Percentiles rank a stretch among this genome's conserved stretches.
Conservation (phyloP, 2,888 invertebrate genomes). For the Melanostoma scalare region DNA sequence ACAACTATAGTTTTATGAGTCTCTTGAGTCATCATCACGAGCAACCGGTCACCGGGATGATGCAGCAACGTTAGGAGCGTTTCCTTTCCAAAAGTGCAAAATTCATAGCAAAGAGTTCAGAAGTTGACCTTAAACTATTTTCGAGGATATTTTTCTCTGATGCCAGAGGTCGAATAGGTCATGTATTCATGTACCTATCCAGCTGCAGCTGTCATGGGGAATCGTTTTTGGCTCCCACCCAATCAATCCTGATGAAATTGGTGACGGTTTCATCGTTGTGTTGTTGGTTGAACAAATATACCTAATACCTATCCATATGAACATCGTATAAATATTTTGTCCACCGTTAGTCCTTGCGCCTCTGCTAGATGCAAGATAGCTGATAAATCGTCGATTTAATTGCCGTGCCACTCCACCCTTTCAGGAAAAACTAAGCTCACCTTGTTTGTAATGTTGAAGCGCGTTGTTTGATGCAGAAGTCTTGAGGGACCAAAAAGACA, state of each 20-base stretch:
- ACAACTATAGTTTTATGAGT: slow-evolving; percentile 28
- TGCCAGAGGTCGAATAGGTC: slow-evolving; percentile 28
- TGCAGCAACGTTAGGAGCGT: slow-evolving; percentile 35
- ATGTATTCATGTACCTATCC: slow-evolving; percentile 9
- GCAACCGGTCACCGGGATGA: slow-evolving; percentile 25
- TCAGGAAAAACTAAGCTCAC: slow-evolving; percentile 17
- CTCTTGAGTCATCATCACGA: slow-evolving; percentile 41
- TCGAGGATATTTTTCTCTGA: slow-evolving; percentile 14
- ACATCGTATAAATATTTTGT: neutral
- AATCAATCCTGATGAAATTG: slow-evolving; percentile 61
- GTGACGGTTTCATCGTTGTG: slow-evolving; percentile 44
- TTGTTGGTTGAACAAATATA: neutral
- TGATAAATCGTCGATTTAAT: slow-evolving; percentile 66
- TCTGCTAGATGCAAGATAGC: slow-evolving; percentile 32
- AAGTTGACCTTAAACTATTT: slow-evolving; percentile 59
- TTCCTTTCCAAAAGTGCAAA: slow-evolving; percentile 47
- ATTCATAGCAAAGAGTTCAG: slow-evolving; percentile 41
- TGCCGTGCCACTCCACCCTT: slow-evolving; percentile 25
- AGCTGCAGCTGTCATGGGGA: slow-evolving; percentile 31
- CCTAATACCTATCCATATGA: neutral
- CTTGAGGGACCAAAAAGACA: slow-evolving; percentile 8
- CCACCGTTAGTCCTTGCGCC: slow-evolving; percentile 23
- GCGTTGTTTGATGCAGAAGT: slow-evolving; percentile 28
- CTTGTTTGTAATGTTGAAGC: slow-evolving; percentile 48
- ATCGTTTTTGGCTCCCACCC: slow-evolving; percentile 58